Percentiles rank a stretch among this genome's conserved stretches.
These are phyloP conservation scores for Loriculus beryllinus DNA, from an alignment of 2,797 vertebrate genomes.

Conservation along the genomic window DNA sequence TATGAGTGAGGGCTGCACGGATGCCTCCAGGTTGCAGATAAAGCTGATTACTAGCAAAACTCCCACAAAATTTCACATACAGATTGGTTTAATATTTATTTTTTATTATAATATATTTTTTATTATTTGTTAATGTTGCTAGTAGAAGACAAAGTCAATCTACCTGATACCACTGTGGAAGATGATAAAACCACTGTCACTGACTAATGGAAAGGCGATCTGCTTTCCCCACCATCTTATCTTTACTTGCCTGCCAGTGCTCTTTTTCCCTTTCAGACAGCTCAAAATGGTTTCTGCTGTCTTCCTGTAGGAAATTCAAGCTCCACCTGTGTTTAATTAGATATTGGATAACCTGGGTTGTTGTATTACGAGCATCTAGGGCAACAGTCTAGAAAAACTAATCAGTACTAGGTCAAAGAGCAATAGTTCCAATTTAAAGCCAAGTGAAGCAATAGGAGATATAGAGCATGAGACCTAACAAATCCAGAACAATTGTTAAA, in stretches of 20 bases:
- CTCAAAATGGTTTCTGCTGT: conserved; percentile 34
- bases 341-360: conserved; percentile 60
- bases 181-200: neutral
- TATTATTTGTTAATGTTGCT: neutral
- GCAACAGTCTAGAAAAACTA: conserved; percentile 49
- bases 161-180: neutral
- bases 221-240: neutral
- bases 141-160: neutral
- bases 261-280: neutral
- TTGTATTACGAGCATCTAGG: conserved; percentile 43
- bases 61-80: neutral
- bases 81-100: neutral
- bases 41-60: neutral
- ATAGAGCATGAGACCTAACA: neutral
- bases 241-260: neutral
- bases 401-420: conserved; percentile 46
- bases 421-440: conserved; percentile 25
- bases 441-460: conserved; percentile 3
- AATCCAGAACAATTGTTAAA: neutral
- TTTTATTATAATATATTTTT: neutral
- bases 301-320: neutral
- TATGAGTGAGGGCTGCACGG: neutral
- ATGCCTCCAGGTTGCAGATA: neutral
- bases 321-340: conserved; percentile 62
- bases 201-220: neutral